These are phyloP conservation scores for Psophia crepitans DNA, from an alignment of 2,113 vertebrate species.

Conservation along the genomic window DNA sequence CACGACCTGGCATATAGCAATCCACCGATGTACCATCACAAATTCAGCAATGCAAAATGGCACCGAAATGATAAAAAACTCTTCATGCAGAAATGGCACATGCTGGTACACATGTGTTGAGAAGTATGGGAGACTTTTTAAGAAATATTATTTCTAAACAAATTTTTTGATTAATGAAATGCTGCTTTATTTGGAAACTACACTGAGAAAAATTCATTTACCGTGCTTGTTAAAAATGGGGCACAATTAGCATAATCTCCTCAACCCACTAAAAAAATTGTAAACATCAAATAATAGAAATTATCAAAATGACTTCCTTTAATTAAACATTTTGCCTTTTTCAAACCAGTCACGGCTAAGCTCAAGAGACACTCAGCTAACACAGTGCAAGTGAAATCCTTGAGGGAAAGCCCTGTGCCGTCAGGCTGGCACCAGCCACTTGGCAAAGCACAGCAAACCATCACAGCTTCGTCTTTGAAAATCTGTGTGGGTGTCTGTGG, in stretches of 20 bases:
- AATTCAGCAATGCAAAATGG: accelerated
- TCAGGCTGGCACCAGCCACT: not conserved
- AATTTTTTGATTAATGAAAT: not conserved
- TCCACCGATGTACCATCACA: not conserved
- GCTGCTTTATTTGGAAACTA: not conserved
- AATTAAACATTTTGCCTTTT: not conserved
- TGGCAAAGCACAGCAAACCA: not conserved
- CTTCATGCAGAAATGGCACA: not conserved
- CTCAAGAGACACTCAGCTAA: not conserved
- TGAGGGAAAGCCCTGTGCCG: not conserved
- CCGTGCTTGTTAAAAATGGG: not conserved
- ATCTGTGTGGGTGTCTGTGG: not conserved
- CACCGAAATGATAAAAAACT: not conserved
- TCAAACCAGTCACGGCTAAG: not conserved
- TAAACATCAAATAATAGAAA: not conserved
- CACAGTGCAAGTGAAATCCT: not conserved
- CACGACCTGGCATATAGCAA: not conserved
- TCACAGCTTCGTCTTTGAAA: not conserved
- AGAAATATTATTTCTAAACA: not conserved
- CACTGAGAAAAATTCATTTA: not conserved
- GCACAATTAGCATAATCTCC: not conserved
- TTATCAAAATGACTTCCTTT: not conserved
- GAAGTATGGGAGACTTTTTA: not conserved
- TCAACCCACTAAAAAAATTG: not conserved
- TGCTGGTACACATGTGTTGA: not conserved